Evolutionary conservation across 2,797 vertebrate genomes (phyloP).

Genomic region (Anguilla pacifica): DNA sequence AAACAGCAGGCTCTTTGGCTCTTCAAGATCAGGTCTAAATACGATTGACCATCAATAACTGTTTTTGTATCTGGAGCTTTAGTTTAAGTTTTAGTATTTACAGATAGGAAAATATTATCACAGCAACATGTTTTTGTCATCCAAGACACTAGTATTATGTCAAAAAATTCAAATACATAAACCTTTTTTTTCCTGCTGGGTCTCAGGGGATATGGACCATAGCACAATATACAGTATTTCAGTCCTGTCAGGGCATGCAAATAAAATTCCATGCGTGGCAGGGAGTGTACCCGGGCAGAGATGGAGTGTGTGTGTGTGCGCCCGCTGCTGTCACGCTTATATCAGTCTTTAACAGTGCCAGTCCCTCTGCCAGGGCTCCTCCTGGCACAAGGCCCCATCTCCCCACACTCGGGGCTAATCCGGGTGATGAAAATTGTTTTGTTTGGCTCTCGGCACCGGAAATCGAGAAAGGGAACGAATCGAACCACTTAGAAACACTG

Average conservation of each 20-base stretch:
- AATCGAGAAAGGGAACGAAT: constrained; percentile 63
- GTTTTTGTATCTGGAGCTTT: too few species aligned
- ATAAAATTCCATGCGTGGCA: background rate
- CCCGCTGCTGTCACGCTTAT: background rate
- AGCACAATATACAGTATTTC: background rate
- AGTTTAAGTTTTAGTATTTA: too few species aligned
- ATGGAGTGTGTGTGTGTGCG: background rate
- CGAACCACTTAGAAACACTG: constrained; percentile 57
- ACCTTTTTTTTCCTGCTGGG: background rate
- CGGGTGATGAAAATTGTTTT: constrained; percentile 56
- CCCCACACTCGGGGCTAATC: constrained; percentile 46
- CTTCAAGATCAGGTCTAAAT: background rate
- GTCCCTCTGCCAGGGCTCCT: background rate
- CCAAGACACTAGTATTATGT: background rate
- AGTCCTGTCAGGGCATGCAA: too few species aligned
- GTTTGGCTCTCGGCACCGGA: constrained; percentile 55
- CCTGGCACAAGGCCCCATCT: background rate
- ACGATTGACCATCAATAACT: background rate
- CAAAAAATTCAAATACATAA: background rate
- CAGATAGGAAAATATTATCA: background rate
- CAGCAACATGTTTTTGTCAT: background rate
- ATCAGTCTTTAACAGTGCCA: background rate
- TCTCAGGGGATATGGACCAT: background rate
- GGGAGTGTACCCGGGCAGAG: background rate
- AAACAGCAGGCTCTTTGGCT: background rate